These are phyloP conservation scores for Trochalopteron elliotii DNA, from an alignment of 2,113 vertebrate species.

Conservation along the genomic window DNA sequence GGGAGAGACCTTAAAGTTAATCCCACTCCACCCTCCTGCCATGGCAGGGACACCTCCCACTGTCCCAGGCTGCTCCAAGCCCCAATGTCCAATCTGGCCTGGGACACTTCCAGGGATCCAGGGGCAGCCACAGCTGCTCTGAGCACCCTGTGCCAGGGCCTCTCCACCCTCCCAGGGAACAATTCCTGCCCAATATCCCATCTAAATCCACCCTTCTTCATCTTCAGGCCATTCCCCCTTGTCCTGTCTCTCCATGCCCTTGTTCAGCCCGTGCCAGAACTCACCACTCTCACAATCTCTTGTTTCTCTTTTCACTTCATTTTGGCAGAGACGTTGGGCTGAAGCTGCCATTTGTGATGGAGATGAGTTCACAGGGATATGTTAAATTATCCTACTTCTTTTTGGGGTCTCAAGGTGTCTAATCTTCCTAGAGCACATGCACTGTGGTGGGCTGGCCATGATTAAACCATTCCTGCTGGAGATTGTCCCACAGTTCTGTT, in stretches of 20 bases:
- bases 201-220: neutral
- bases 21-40: neutral
- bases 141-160: neutral
- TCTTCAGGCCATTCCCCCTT: neutral
- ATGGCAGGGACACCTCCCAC: neutral
- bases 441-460: neutral
- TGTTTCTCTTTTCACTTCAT: neutral
- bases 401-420: neutral
- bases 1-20: neutral
- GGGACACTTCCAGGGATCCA: neutral
- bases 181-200: neutral
- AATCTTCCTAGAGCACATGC: accelerated
- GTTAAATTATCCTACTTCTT: neutral
- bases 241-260: neutral
- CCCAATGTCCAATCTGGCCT: neutral
- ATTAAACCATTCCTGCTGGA: neutral
- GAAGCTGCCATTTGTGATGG: neutral
- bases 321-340: neutral
- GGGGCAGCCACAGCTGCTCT: neutral
- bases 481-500: neutral
- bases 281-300: neutral
- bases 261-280: neutral
- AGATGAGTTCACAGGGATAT: neutral
- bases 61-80: neutral
- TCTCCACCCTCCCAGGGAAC: accelerated